Conservation (phyloP, 2,113 vertebrate genomes). For the Phoxinus phoxinus region DNA sequence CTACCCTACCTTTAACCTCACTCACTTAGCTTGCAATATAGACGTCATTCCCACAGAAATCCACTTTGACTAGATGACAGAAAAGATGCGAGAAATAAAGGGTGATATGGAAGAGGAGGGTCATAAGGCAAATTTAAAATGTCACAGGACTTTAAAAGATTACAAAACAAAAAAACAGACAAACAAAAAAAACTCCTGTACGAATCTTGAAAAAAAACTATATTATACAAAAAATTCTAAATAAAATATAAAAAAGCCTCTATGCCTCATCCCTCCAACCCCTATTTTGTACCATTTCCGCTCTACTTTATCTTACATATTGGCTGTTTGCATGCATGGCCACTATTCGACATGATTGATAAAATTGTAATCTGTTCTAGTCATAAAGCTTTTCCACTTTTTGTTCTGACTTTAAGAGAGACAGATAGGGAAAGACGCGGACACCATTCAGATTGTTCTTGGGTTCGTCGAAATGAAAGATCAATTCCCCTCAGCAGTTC, state of each 20-base stretch:
- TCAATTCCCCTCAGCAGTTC: constrained; percentile 8
- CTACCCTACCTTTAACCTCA: too few species aligned
- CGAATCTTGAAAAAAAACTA: background rate
- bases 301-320: background rate
- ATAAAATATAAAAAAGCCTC: background rate
- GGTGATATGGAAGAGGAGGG: background rate
- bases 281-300: background rate
- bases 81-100: background rate
- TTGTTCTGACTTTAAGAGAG: background rate
- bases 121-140: background rate
- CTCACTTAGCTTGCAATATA: background rate
- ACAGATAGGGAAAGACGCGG: background rate
- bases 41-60: background rate
- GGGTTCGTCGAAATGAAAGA: background rate
- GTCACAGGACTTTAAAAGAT: background rate
- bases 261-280: background rate
- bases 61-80: background rate
- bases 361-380: background rate
- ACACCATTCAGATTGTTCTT: background rate
- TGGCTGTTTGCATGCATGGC: background rate
- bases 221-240: background rate
- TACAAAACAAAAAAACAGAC: background rate
- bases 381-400: background rate
- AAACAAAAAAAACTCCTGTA: background rate
- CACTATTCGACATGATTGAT: background rate